Conservation (phyloP, 2,113 vertebrate genomes). For the Abramis brama region DNA sequence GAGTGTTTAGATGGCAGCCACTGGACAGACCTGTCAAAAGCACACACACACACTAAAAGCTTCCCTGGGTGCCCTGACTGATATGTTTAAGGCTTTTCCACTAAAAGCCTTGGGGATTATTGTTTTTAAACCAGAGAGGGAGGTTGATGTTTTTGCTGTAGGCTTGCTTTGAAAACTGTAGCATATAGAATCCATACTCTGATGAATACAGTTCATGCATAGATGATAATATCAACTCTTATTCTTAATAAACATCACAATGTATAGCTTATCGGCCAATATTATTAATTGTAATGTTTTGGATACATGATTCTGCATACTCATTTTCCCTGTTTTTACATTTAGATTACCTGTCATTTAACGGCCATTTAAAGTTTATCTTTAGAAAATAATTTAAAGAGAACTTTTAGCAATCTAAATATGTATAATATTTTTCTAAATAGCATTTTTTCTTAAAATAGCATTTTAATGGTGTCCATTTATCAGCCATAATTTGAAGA, state of each 20-base stretch:
- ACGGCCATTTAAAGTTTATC: not conserved
- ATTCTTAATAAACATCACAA: not conserved
- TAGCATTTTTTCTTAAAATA: too few species aligned
- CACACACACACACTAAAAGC: constrained; percentile 29
- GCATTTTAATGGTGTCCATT: too few species aligned
- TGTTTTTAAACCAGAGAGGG: constrained; percentile 15
- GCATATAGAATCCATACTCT: not conserved
- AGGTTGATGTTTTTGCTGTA: not conserved
- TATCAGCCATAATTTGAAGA: not conserved
- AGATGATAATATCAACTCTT: not conserved
- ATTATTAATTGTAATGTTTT: not conserved
- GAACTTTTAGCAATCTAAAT: not conserved
- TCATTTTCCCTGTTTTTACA: not conserved
- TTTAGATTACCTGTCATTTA: not conserved
- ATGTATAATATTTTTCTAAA: too few species aligned
- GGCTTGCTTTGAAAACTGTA: not conserved
- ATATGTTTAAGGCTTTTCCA: constrained; percentile 24
- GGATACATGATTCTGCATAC: not conserved
- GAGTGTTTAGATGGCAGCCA: constrained; percentile 8
- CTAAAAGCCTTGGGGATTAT: constrained; percentile 27
- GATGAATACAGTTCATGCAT: not conserved
- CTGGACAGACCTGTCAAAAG: constrained; percentile 42
- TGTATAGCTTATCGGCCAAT: not conserved
- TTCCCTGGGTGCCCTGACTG: not conserved
- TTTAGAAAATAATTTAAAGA: not conserved